These are phyloP conservation scores for Charanyca ferruginea DNA, from an alignment of 2,888 invertebrate species.

Conservation along the genomic window DNA sequence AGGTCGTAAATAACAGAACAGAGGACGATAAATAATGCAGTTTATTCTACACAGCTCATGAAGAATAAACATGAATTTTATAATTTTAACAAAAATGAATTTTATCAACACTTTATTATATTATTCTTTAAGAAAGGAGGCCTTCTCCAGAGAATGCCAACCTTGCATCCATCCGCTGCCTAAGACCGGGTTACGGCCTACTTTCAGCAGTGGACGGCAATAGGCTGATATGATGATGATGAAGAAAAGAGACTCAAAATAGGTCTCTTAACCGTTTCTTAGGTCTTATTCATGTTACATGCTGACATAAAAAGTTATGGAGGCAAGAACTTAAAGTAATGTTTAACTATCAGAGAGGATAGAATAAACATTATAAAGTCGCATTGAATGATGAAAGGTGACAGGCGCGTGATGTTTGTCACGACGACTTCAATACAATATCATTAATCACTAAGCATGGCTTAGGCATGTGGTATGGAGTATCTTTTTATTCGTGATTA, in stretches of 20 bases:
- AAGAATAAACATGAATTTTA: no score
- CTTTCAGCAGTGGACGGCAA: no score
- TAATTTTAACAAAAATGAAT: constrained; percentile 1
- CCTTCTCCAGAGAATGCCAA: no score
- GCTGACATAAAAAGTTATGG: background rate
- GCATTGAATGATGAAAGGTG: constrained; percentile 47
- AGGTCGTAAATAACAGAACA: no score
- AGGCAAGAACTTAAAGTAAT: constrained; percentile 29
- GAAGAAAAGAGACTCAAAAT: no score
- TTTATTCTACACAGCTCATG: no score
- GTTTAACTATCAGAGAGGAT: constrained; percentile 37
- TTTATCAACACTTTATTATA: background rate
- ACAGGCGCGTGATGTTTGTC: constrained; percentile 44
- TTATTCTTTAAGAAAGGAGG: background rate
- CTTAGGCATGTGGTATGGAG: constrained; percentile 9
- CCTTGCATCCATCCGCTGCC: no score
- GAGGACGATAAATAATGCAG: no score
- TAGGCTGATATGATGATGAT: no score
- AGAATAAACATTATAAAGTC: constrained; percentile 39
- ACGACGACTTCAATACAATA: constrained; percentile 45
- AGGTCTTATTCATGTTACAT: constrained; percentile 6
- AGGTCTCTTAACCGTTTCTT: no score
- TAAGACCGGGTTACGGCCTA: no score
- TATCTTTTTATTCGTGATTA: constrained; percentile 19
- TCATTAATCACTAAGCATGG: constrained; percentile 50